A percentile compares a stretch with the other conserved stretches of the same genome.
Conservation (phyloP, 2,113 vertebrate genomes). For the Catagonus wagneri region DNA sequence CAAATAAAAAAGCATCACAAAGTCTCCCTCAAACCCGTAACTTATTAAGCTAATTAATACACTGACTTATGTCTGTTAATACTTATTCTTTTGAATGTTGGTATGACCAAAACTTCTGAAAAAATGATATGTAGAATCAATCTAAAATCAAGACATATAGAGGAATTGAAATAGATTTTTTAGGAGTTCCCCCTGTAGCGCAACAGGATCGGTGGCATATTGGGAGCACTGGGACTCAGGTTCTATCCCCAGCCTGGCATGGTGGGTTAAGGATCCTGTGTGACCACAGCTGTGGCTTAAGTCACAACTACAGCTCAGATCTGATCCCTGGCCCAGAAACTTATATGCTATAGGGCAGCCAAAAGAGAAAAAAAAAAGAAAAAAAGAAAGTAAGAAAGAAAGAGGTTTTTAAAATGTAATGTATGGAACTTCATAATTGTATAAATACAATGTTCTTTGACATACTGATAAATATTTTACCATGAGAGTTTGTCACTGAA, state of each 20-base stretch:
- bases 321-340: too few species aligned
- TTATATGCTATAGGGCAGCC: too few species aligned
- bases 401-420: too few species aligned
- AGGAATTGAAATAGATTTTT: background rate
- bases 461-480: background rate
- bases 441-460: background rate
- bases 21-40: background rate
- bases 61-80: background rate
- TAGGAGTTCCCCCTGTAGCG: too few species aligned
- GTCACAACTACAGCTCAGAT: too few species aligned
- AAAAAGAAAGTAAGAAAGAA: too few species aligned
- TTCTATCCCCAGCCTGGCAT: too few species aligned
- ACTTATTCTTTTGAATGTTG: background rate
- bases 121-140: background rate
- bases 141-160: conserved; percentile 1
- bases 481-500: background rate
- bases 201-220: too few species aligned
- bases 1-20: background rate
- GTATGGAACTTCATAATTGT: background rate
- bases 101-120: background rate
- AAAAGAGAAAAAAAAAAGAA: too few species aligned
- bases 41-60: background rate
- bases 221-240: too few species aligned
- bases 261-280: too few species aligned
- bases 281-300: too few species aligned